phyloP scores from a whole-genome alignment of 2,797 vertebrate species.

The Coregonus sp. region DNA sequence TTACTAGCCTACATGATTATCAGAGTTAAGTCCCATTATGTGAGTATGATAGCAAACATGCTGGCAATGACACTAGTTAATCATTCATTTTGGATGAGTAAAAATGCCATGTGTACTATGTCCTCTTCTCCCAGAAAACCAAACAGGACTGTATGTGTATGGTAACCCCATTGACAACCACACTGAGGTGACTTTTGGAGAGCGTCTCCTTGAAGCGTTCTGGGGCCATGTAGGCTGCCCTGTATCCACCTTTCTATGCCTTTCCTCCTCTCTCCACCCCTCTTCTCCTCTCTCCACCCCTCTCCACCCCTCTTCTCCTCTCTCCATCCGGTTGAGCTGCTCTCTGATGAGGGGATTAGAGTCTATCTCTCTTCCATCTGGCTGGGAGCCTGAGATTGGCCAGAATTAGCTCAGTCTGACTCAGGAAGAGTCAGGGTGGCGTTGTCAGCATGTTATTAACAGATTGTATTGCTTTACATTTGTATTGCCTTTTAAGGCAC shows the following conservation, averaged over 20 bases:
- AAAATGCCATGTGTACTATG: background rate
- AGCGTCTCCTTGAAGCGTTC: background rate
- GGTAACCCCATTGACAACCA: background rate
- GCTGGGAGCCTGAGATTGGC: conserved; percentile 17
- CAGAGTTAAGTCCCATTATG: background rate
- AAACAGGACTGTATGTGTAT: background rate
- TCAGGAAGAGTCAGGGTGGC: background rate
- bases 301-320: background rate
- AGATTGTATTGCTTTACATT: no score
- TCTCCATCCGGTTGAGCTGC: background rate
- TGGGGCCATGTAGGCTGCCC: background rate
- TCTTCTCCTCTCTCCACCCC: conserved; percentile 2
- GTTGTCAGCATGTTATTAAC: background rate
- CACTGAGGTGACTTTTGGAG: background rate
- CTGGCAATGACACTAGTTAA: background rate
- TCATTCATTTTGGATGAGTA: background rate
- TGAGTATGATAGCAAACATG: background rate
- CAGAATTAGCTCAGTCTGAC: conserved; percentile 28
- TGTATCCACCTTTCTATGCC: background rate
- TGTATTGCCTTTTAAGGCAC: background rate
- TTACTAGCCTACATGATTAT: background rate
- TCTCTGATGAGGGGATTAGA: conserved; percentile 31
- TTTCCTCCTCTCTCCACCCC: background rate
- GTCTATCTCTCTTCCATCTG: conserved; percentile 42
- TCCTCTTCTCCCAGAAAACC: background rate